A percentile compares a stretch with the other conserved stretches of the same genome.
Conservation (phyloP, 1,140 invertebrate genomes). For the Daktulosphaira vitifoliae region DNA sequence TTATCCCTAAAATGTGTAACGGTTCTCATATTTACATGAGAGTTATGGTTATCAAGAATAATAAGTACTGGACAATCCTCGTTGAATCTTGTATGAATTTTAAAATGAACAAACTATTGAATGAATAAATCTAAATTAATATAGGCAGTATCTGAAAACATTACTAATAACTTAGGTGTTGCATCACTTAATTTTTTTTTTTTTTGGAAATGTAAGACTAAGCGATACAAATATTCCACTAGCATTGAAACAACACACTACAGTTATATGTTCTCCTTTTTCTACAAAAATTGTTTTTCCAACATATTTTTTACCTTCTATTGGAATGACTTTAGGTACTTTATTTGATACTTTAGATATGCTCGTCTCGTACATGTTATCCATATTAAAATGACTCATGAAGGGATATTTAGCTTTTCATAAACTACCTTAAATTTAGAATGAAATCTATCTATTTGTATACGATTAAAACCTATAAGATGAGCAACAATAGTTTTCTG, state of each 20-base stretch:
- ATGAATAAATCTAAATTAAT: constrained; percentile 38
- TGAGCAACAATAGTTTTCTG: constrained; percentile 34
- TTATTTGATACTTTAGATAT: constrained; percentile 28
- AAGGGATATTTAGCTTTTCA: constrained; percentile 27
- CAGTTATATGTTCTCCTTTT: constrained; percentile 42
- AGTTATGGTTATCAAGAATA: constrained; percentile 40
- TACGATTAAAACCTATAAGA: constrained; percentile 38
- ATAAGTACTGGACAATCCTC: constrained; percentile 37
- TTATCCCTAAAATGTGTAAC: not conserved
- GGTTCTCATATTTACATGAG: constrained; percentile 32
- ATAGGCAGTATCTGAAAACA: constrained; percentile 29
- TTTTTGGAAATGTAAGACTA: constrained; percentile 42
- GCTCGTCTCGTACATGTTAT: constrained; percentile 34
- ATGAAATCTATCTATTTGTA: constrained; percentile 37
- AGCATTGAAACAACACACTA: constrained; percentile 40
- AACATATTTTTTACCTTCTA: constrained; percentile 41
- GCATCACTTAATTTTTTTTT: constrained; percentile 42
- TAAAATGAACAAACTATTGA: constrained; percentile 43
- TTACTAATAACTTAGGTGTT: constrained; percentile 37
- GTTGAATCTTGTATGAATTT: constrained; percentile 31
- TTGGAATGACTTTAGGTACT: constrained; percentile 35
- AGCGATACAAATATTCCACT: constrained; percentile 41
- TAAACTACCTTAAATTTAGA: constrained; percentile 31
- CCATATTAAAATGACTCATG: constrained; percentile 38
- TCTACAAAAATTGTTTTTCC: constrained; percentile 44